Percentiles rank a stretch among this genome's conserved stretches.
Evolutionary conservation across 2,113 vertebrate genomes (phyloP).

Genomic region (Cromileptes altivelis): DNA sequence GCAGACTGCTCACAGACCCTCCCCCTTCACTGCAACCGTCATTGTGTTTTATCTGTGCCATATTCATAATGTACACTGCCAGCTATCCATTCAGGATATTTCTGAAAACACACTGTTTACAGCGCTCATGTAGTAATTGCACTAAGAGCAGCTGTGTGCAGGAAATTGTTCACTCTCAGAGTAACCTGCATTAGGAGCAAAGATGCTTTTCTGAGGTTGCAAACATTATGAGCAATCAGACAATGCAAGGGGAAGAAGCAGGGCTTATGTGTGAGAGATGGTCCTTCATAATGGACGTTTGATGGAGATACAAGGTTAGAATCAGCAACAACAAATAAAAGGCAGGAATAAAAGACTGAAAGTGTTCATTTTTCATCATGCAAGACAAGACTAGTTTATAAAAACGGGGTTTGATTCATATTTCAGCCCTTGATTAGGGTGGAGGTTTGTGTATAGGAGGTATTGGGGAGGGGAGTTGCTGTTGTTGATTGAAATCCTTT

Average conservation of each 20-base stretch:
- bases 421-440: background rate
- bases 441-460: background rate
- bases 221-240: slow-evolving; percentile 5
- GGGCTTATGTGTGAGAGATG: background rate
- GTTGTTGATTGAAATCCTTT: slow-evolving; percentile 38
- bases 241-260: background rate
- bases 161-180: background rate
- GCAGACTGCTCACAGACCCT: slow-evolving; percentile 19
- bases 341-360: background rate
- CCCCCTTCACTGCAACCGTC: background rate
- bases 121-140: background rate
- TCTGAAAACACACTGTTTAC: background rate
- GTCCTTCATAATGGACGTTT: background rate
- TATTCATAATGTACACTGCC: background rate
- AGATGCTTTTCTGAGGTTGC: background rate
- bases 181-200: background rate
- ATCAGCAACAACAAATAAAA: background rate
- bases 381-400: background rate
- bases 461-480: background rate
- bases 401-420: background rate
- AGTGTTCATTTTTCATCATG: background rate
- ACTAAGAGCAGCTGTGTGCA: background rate
- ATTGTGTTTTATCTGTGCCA: background rate
- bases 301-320: background rate
- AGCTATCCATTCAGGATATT: background rate